phyloP scores from a whole-genome alignment of 1,140 invertebrate species.

The Leptoteleia sp. region DNA sequence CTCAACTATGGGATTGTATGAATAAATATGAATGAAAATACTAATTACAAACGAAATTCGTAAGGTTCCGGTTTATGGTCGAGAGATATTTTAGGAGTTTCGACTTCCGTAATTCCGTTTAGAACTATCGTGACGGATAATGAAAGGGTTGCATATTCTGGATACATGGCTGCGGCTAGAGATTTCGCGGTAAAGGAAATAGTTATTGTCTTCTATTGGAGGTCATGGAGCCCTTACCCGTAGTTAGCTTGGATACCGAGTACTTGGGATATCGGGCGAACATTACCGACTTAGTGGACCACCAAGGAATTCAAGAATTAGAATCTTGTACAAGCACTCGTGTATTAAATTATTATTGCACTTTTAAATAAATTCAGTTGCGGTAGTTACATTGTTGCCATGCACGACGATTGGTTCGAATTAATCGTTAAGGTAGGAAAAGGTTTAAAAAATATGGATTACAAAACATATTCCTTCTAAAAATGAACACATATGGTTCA shows the following conservation, averaged over 20 bases:
- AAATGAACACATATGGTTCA: no score
- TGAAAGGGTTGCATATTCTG: constrained; percentile 70
- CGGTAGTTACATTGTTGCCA: no score
- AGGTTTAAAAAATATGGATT: no score
- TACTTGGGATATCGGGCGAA: constrained; percentile 39
- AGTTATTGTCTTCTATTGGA: constrained; percentile 71
- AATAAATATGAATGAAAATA: constrained; percentile 32
- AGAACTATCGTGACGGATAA: constrained; percentile 69
- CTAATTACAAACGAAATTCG: constrained; percentile 54
- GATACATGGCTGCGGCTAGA: constrained; percentile 68
- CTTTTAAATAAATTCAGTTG: constrained; percentile 38
- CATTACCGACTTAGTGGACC: constrained; percentile 45
- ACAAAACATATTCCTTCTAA: no score
- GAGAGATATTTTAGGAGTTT: constrained; percentile 60
- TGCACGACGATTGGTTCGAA: no score
- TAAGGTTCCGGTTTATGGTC: constrained; percentile 38
- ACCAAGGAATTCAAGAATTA: constrained; percentile 48
- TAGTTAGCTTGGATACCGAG: constrained; percentile 20
- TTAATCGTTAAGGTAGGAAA: no score
- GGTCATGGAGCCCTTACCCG: constrained; percentile 42
- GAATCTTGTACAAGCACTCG: constrained; percentile 20
- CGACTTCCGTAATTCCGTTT: constrained; percentile 67
- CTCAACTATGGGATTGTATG: no score
- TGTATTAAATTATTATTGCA: constrained; percentile 28
- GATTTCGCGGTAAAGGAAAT: constrained; percentile 61